Base-by-base conservation (phyloP, 2,797 vertebrate genomes). In the Botia almorhae region DNA sequence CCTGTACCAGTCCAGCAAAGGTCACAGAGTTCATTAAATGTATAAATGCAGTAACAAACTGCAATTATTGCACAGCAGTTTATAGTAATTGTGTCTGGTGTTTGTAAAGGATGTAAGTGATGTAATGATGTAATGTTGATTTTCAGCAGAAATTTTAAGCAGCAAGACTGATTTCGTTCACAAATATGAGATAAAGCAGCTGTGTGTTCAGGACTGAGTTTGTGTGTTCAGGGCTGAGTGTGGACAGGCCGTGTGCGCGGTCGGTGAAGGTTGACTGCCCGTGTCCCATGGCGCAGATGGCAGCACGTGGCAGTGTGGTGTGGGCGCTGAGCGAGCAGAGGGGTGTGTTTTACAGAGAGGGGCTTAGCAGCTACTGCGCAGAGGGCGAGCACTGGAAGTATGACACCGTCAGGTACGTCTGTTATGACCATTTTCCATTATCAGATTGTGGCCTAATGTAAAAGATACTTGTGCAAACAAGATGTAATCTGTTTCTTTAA, bases 271-370 rank as follows among this genome's bases (percentile, higher is more conserved):
- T 99, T 78, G 97, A 98, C 83, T 95, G 94, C 53, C 96, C 96
- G 0, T 98, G 90, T 73, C 96, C 96, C 0, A 94, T 99, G 85
- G 94, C 95, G 0, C 98, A 99, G 93, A 94, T 99, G 84, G 92
- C 95, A 26, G 94, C 96, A 84, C 90, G 95, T 7, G 95, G 93
- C 70, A 95, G 95, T 0, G 96, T 97, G 80, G 96, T 98, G 73
- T 99, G 98, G 98, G 97, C 96, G 0, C 86, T 99, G 83, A 99
- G 96, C 0, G 97, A 98, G 74, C 97, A 99, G 89, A 93, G 96
- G 10, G 94, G 93, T 0, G 86, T 98, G 51, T 94, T 98, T 43
- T 99, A 96, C 93, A 90, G 97, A 14, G 97, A 99, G 82, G 98
- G 98, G 0, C 93, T 98, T n/a, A 96, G 93, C 93, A 96, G 95